These are phyloP conservation scores for Meiosimyza platycephala DNA, from an alignment of 2,888 invertebrate species.

Conservation along the genomic window DNA sequence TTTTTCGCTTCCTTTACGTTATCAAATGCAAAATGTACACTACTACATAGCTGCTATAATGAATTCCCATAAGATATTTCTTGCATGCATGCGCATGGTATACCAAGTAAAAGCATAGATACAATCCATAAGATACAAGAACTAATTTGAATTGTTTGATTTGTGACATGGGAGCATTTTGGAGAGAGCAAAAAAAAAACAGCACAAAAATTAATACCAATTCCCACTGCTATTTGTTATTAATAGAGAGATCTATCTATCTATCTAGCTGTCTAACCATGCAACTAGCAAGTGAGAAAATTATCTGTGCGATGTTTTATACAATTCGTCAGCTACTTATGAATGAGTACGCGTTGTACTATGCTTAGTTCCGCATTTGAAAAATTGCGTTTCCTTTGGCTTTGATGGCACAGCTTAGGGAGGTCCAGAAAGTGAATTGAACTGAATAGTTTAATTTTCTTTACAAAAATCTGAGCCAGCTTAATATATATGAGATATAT, in stretches of 20 bases:
- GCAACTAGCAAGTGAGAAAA: not conserved
- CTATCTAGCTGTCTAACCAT: constrained; percentile 1
- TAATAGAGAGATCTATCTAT: not conserved
- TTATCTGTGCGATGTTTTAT: not conserved
- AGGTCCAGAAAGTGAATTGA: no score
- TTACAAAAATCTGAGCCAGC: no score
- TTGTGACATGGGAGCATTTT: constrained; percentile 9
- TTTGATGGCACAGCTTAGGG: not conserved
- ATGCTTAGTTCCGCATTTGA: constrained; percentile 31
- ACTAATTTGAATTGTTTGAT: constrained; percentile 55
- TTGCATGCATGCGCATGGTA: not conserved
- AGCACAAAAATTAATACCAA: constrained; percentile 10
- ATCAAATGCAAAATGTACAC: constrained; percentile 12
- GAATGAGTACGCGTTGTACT: constrained; percentile 8
- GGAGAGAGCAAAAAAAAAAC: not conserved
- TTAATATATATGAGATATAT: no score
- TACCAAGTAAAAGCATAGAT: constrained; percentile 23
- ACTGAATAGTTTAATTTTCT: no score
- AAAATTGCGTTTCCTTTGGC: constrained; percentile 23
- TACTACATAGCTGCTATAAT: constrained; percentile 31
- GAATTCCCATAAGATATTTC: constrained; percentile 54
- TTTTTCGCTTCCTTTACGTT: constrained; percentile 55
- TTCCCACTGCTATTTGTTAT: constrained; percentile 20
- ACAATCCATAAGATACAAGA: constrained; percentile 48
- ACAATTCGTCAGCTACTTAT: not conserved